Base-by-base conservation (phyloP, 2,797 vertebrate genomes). In the Parauchenoglanis punctatus region DNA sequence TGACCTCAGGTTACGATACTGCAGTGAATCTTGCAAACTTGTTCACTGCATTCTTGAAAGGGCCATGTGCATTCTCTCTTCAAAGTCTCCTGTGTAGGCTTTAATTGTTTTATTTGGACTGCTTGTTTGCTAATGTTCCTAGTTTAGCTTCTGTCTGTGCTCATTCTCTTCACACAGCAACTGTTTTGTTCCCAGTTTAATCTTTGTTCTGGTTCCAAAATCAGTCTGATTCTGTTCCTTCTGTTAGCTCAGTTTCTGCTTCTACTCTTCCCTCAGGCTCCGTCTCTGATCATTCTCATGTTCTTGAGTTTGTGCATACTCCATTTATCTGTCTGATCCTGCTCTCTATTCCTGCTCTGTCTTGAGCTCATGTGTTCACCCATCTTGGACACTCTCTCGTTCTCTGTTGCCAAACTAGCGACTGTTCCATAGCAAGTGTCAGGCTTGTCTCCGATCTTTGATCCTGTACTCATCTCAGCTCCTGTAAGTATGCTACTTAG, bases 91-190 rank as follows among this genome's bases (percentile, higher is more conserved):
- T 15, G 5, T 81, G 56, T 61, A 40, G 31, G 18, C 35, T 61
- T 81, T 63, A 25, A n/a, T 63, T 81, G 2, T 65, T 82, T 82
- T 81, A 44, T 81, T 44, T 44, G 78, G 20, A 61, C 58, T n/a
- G 78, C 5, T 31, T 25, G 54, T 40, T 10, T 28, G 44, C 7
- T 52, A 2, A 28, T 11, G 17, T 81, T 63, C 23, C 23, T n/a
- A 46, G 12, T 65, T 67, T 82, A 82, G 61, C 25, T 81, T 63
- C 80, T 49, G 23, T 65, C 31, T 82, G 25, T 49, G 15, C 15
- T 52, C 13, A 10, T 44, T 46, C 13, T 28, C 25, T 81, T 81
- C 80, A 61, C 35, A 31, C 76, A 58, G 76, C 28, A 61, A 81
- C 54, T 65, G 40, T 82, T 65, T 65, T 67, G 28, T 23, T 78